Base-by-base conservation (phyloP, 1,140 invertebrate genomes). In the Monomorium pharaonis region DNA sequence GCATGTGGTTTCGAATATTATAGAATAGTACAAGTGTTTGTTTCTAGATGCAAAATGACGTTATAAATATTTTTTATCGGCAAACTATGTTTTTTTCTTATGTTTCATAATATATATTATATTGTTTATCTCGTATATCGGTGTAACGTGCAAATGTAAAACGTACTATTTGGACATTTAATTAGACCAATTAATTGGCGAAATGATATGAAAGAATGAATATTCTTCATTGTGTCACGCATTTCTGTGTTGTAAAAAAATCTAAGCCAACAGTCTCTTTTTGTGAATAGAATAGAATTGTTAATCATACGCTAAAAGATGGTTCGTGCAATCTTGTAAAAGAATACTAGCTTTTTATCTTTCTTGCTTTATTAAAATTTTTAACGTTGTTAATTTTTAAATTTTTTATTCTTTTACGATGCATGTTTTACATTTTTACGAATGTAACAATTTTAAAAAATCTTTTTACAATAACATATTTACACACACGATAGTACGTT, bases 91-190 rank as follows among this genome's bases (percentile, higher is more conserved):
- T 85, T 74, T 60, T 84, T 58, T 18, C 51, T 65, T 65, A 77
- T 27, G 12, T 78, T 63, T 78, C 65, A 80, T 44, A 78, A 65
- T 80, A 70, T 49, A 42, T 69, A 69, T 60, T 54, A 6, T 47
- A 18, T 63, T 77, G 24, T 63, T 49, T 63, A 75, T 33, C 51
- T n/a, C n/a, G n/a, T n/a, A 12, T 74, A 37, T 74, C 9, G 42
- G 63, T 56, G 10, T 54, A 51, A 30, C 16, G 44, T 74, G 69
- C 24, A 76, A 54, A 78, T 81, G 58, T 65, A 65, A 54, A 80
- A 63, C 21, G 24, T 85, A 87, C 84, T 80, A 74, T 77, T 74
- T 56, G 30, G n/a, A 75, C 54, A 60, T 44, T 58, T 37, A n/a
- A 72, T 44, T n/a, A n/a, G n/a, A n/a, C n/a, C n/a, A n/a, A n/a